Evolutionary conservation across 2,888 invertebrate genomes (phyloP).

Genomic region (Trissonchulus sp.): DNA sequence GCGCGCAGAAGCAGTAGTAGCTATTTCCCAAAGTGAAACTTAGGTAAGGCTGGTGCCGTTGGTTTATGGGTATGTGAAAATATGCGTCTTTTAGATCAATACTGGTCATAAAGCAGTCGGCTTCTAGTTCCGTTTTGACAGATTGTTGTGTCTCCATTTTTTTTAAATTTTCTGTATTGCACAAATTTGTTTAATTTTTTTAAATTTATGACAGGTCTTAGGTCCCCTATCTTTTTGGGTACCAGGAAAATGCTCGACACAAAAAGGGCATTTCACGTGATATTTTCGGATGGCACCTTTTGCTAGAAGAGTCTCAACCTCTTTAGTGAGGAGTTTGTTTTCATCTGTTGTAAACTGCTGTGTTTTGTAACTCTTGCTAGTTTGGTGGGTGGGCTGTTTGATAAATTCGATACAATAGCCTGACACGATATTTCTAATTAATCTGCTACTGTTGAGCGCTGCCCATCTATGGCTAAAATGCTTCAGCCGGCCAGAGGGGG

Average conservation of each 20-base stretch:
- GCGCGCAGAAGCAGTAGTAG: background rate
- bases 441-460: too few relatives aligned
- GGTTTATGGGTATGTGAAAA: background rate
- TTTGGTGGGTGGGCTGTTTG: too few relatives aligned
- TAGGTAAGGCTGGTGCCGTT: background rate
- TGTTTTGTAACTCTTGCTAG: too few relatives aligned
- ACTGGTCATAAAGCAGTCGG: background rate
- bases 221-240: background rate
- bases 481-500: too few relatives aligned
- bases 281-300: too few relatives aligned
- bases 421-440: too few relatives aligned
- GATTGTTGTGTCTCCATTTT: background rate
- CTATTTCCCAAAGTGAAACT: background rate
- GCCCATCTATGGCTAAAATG: too few relatives aligned
- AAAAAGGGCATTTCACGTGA: too few relatives aligned
- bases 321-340: too few relatives aligned
- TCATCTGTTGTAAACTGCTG: too few relatives aligned
- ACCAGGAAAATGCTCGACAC: background rate
- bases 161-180: background rate
- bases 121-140: background rate
- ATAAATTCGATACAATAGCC: too few relatives aligned
- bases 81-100: background rate
- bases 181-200: background rate
- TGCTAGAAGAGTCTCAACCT: too few relatives aligned
- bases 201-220: background rate